Evolutionary conservation across 2,797 vertebrate species (phyloP).

Genomic region (Lutjanus campechanus): DNA sequence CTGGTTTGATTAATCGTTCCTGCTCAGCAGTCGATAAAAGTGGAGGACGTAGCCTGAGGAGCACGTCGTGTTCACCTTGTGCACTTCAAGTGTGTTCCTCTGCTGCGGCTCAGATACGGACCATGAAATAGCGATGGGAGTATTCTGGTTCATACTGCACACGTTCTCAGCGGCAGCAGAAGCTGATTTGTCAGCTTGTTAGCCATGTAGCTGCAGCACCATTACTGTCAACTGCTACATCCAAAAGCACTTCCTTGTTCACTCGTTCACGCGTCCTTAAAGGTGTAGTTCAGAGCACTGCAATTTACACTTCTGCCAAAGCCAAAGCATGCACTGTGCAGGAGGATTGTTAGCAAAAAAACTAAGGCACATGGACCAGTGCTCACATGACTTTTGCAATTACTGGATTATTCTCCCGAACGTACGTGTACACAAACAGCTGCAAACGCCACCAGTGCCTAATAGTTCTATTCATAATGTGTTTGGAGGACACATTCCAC

Average conservation of each 20-base stretch:
- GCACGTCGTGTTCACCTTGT: neutral
- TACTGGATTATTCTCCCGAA: no score
- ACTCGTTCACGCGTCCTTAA: neutral
- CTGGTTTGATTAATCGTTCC: conserved; percentile 48
- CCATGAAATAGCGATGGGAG: neutral
- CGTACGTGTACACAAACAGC: no score
- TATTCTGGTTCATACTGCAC: neutral
- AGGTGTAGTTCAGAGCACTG: neutral
- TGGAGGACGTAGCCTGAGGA: neutral
- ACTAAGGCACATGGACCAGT: neutral
- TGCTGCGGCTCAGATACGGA: neutral
- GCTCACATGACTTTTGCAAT: no score
- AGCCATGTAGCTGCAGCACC: neutral
- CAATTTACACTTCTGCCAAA: neutral
- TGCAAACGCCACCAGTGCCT: no score
- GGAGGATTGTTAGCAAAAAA: neutral
- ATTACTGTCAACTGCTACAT: neutral
- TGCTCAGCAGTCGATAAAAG: conserved; percentile 33
- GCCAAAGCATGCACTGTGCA: neutral
- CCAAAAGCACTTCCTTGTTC: neutral
- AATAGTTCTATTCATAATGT: no score
- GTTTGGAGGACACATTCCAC: no score
- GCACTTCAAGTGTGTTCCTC: neutral
- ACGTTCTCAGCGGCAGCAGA: no score
- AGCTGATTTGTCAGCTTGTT: neutral